Evolutionary conservation across 2,797 vertebrate genomes (phyloP).

Genomic region (Semaprochilodus insignis): DNA sequence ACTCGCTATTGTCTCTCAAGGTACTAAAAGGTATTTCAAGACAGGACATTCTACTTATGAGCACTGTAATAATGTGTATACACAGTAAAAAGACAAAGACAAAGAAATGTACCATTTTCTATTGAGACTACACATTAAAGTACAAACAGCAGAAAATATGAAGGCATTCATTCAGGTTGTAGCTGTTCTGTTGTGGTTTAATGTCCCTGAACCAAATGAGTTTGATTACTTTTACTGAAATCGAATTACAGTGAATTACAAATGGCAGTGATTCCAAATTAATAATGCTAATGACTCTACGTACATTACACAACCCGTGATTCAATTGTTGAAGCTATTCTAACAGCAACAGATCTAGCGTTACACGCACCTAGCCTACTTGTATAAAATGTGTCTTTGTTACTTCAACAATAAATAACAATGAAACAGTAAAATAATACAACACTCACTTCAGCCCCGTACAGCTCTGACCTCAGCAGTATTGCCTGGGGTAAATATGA

Average conservation of each 20-base stretch:
- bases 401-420: background rate
- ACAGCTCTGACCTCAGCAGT: background rate
- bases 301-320: background rate
- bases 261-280: background rate
- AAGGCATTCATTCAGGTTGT: background rate
- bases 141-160: too few species aligned
- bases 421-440: background rate
- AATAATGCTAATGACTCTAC: background rate
- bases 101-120: too few species aligned
- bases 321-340: too few species aligned
- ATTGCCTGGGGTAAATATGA: background rate
- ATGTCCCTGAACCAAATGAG: background rate
- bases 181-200: background rate
- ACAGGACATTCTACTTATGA: too few species aligned
- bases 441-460: background rate
- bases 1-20: too few species aligned
- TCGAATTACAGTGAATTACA: background rate
- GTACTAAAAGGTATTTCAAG: too few species aligned
- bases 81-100: too few species aligned
- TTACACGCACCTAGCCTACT: background rate
- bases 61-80: too few species aligned
- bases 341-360: too few species aligned
- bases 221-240: background rate
- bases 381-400: background rate
- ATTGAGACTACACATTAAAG: too few species aligned